Percentiles rank a stretch among this genome's conserved stretches.
Conservation (phyloP, 1,140 invertebrate genomes). For the Trichogramma pretiosum region DNA sequence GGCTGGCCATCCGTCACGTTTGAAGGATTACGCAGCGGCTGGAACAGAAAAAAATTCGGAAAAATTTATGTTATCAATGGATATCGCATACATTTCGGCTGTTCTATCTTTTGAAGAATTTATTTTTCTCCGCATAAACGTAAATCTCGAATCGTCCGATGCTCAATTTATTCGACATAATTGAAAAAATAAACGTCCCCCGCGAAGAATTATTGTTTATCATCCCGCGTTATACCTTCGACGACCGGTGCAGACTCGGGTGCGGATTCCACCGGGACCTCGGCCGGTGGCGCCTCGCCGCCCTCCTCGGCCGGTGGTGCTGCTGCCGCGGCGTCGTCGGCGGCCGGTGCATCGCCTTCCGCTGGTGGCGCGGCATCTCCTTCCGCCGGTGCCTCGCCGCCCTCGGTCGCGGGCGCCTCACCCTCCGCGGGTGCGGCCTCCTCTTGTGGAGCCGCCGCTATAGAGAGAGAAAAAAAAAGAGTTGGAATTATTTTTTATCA, state of each 20-base stretch:
- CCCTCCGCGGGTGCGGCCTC: constrained; percentile 36
- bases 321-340: constrained; percentile 28
- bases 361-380: constrained; percentile 26
- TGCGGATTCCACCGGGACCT: constrained; percentile 26
- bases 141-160: neutral
- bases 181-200: too few species aligned
- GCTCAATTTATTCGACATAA: neutral
- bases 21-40: constrained; percentile 14
- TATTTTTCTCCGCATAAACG: neutral
- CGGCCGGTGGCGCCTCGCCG: constrained; percentile 24
- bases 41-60: constrained; percentile 2
- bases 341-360: constrained; percentile 24
- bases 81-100: neutral
- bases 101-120: too few species aligned
- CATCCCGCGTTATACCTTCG: constrained; percentile 12
- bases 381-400: constrained; percentile 24
- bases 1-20: neutral
- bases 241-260: constrained; percentile 33
- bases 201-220: too few species aligned
- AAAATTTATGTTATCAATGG: neutral
- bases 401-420: constrained; percentile 28
- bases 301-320: constrained; percentile 26
- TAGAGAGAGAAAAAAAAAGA: too few species aligned
- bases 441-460: constrained; percentile 41
- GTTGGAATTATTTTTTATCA: too few species aligned